Base-by-base conservation (phyloP, 1,140 invertebrate species). In the Grapholita molesta region DNA sequence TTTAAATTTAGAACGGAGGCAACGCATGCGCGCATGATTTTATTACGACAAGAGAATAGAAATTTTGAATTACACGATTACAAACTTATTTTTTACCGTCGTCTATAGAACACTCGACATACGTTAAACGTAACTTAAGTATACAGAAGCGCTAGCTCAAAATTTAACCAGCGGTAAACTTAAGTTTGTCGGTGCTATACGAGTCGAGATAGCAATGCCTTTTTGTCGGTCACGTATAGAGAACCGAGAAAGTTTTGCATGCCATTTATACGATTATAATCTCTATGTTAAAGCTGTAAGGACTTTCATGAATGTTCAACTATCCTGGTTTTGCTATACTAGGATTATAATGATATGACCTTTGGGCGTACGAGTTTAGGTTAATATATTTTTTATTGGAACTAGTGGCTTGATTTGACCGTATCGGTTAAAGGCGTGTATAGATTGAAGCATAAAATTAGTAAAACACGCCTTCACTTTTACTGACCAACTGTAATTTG, bases 41-140 rank as follows among this genome's bases (percentile, higher is more conserved):
- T 88, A 86, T 88, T 88, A 89, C 83, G 83, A 82, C 83, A 79
- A 80, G 80, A 87, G 83, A 89, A 87, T 88, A 86, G 82, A 88
- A 88, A 86, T 86, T 88, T 89, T 73, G 78, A 88, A 89, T 85
- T 85, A 61, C 32, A 61, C 12, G 4, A 61, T 61, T 61, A 61
- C 55, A 61, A 32, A 61, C 55, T 61, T 61, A 15, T 25, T 0
- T n/a, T 32, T 28, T 15, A 28, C 55, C 23, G 25, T 28, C 12
- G 5, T 18, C 3, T 28, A n/a, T 18, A 3, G 55, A 25, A 28
- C 55, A 28, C 24, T 9, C 11, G 15, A 1, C 5, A 8, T 61
- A 15, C 7, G 15, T 25, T 61, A 15, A 9, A 28, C 2, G 2
- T 30, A 61, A 2, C n/a, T 61, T 61, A 8, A 21, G 55, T 30